Percentiles rank a stretch among this genome's conserved stretches.
Evolutionary conservation across 2,888 invertebrate species (phyloP).

Genomic region (Caenorhabditis doughertyi): DNA sequence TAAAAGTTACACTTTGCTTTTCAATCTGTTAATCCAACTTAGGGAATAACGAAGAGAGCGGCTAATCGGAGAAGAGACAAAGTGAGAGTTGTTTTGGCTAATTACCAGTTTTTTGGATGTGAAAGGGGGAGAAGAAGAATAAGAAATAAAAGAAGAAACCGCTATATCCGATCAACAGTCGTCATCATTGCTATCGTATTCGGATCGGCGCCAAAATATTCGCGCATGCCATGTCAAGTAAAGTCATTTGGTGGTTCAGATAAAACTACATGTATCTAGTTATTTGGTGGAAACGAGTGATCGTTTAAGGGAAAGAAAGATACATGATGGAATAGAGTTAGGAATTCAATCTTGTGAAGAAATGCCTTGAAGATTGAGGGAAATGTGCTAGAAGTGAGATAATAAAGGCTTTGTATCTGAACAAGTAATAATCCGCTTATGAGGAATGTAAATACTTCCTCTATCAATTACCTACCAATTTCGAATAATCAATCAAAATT

Average conservation of each 20-base stretch:
- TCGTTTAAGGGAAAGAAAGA: neutral
- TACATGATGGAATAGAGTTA: neutral
- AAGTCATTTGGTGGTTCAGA: conserved; percentile 25
- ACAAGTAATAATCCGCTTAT: too few species aligned
- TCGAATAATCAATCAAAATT: too few species aligned
- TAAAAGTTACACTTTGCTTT: neutral
- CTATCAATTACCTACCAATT: too few species aligned
- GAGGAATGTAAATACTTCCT: too few species aligned
- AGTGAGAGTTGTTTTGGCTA: conserved; percentile 63
- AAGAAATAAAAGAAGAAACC: conserved; percentile 33
- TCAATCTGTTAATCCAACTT: conserved; percentile 17
- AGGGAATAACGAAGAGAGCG: conserved; percentile 15
- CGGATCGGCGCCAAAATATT: conserved; percentile 54
- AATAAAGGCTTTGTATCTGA: too few species aligned
- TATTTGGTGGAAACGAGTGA: neutral
- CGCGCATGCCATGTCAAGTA: conserved; percentile 58
- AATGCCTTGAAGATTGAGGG: neutral
- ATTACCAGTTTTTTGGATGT: conserved; percentile 54
- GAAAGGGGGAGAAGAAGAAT: neutral
- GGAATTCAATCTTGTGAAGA: neutral
- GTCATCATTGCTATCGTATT: conserved; percentile 41
- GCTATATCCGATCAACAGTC: conserved; percentile 58
- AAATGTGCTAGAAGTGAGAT: too few species aligned
- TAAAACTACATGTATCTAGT: conserved; percentile 28
- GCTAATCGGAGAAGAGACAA: conserved; percentile 40